Conservation (phyloP, 2,888 invertebrate genomes). For the Xestia c-nigrum region DNA sequence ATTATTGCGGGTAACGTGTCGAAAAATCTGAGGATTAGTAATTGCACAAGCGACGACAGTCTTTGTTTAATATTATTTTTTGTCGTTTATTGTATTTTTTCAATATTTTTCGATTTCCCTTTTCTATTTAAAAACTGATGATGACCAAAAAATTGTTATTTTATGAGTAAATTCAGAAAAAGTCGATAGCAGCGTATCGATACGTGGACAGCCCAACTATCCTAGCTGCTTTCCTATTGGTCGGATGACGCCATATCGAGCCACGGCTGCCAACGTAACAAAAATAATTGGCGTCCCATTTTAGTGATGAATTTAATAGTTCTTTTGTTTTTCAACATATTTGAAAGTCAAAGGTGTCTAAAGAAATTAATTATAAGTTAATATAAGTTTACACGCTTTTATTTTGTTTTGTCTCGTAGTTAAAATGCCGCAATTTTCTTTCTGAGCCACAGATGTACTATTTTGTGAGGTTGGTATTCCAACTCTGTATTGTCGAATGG, state of each 20-base stretch:
- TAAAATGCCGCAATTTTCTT: slow-evolving; percentile 31
- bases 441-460: slow-evolving; percentile 74
- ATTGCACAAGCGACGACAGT: too few relatives aligned
- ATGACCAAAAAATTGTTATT: neutral
- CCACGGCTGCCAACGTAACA: slow-evolving; percentile 77
- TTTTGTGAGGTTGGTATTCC: slow-evolving; percentile 72
- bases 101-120: neutral
- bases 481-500: slow-evolving; percentile 1
- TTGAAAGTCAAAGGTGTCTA: slow-evolving; percentile 6
- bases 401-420: slow-evolving; percentile 5
- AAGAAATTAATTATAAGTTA: slow-evolving; percentile 36
- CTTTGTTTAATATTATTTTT: too few relatives aligned
- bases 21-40: too few relatives aligned
- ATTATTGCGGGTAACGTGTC: too few relatives aligned
- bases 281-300: slow-evolving; percentile 66
- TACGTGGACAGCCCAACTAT: slow-evolving; percentile 62
- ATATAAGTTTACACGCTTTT: neutral
- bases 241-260: slow-evolving; percentile 67
- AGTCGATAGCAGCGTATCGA: slow-evolving; percentile 71
- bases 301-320: slow-evolving; percentile 40
- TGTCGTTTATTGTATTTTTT: too few relatives aligned
- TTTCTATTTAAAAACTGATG: neutral
- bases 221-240: slow-evolving; percentile 77
- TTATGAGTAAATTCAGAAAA: neutral
- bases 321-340: slow-evolving; percentile 11